Conservation (phyloP, 2,113 vertebrate genomes). For the Antennarius striatus region DNA sequence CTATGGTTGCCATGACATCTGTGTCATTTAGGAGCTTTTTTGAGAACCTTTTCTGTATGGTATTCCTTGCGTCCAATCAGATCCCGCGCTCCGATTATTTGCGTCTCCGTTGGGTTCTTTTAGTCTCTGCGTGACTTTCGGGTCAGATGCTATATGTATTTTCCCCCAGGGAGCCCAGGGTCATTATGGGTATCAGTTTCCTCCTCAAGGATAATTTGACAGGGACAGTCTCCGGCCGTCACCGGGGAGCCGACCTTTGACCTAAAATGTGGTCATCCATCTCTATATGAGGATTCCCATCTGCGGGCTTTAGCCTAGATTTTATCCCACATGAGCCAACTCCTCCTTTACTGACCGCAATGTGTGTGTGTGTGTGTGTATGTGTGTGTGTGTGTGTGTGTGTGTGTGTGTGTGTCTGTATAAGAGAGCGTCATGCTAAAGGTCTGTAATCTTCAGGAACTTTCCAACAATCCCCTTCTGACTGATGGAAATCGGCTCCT, state of each 20-base stretch:
- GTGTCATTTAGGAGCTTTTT: conserved; percentile 14
- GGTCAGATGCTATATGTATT: conserved; percentile 29
- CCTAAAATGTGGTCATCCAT: conserved; percentile 42
- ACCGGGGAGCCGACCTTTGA: conserved; percentile 61
- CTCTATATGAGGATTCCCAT: conserved; percentile 19
- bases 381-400: not conserved
- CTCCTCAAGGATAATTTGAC: conserved; percentile 62
- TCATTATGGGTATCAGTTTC: conserved; percentile 59
- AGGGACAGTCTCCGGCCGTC: conserved; percentile 54
- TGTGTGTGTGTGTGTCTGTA: not conserved
- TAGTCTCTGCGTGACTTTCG: conserved; percentile 14
- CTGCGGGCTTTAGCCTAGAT: not conserved
- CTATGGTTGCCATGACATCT: conserved; percentile 20
- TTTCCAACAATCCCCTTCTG: conserved; percentile 22
- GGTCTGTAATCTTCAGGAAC: conserved; percentile 7
- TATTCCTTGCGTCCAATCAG: not conserved
- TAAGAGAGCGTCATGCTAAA: too few species aligned
- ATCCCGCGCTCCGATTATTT: not conserved
- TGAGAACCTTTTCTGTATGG: not conserved
- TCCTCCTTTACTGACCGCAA: not conserved
- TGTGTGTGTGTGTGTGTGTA: not conserved
- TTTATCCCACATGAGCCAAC: conserved; percentile 14
- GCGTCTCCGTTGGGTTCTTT: not conserved
- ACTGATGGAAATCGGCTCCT: not conserved
- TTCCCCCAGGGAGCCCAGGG: conserved; percentile 22